phyloP scores from a whole-genome alignment of 2,888 invertebrate species.

The Drosophila pseudotakahashii region DNA sequence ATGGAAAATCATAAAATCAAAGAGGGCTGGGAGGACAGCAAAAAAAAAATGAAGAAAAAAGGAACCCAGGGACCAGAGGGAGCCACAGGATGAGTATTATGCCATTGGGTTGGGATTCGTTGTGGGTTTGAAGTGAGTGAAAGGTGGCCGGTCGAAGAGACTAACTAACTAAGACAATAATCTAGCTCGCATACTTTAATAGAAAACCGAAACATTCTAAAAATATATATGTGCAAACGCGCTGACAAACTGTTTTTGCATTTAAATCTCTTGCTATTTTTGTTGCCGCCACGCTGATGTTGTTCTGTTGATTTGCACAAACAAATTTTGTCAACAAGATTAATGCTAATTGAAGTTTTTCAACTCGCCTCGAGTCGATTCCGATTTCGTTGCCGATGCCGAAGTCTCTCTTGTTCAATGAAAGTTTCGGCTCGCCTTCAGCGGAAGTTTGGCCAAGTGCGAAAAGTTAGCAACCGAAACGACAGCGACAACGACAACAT shows the following conservation, averaged over 20 bases:
- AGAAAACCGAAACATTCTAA: slow-evolving; percentile 17
- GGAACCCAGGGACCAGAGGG: slow-evolving; percentile 1
- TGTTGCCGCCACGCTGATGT: slow-evolving; percentile 22
- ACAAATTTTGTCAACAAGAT: slow-evolving; percentile 58
- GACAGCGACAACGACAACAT: slow-evolving; percentile 50
- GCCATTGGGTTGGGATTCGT: not conserved
- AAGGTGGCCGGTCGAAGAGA: no score
- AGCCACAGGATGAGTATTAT: not conserved
- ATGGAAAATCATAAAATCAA: slow-evolving; percentile 46
- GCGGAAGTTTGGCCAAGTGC: slow-evolving; percentile 59
- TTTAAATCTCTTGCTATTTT: slow-evolving; percentile 21
- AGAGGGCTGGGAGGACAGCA: slow-evolving; percentile 11
- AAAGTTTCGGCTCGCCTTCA: slow-evolving; percentile 43
- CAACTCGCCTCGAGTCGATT: slow-evolving; percentile 35
- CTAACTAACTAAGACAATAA: slow-evolving; percentile 18
- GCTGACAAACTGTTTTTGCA: slow-evolving; percentile 18
- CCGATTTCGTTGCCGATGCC: slow-evolving; percentile 7
- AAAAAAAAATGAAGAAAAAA: not conserved
- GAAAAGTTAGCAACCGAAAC: slow-evolving; percentile 58
- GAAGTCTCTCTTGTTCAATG: slow-evolving; percentile 54
- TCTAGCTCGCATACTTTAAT: slow-evolving; percentile 28
- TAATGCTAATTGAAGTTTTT: slow-evolving; percentile 69
- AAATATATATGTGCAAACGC: slow-evolving; percentile 17
- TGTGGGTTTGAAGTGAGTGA: slow-evolving; percentile 12
- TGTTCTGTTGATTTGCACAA: slow-evolving; percentile 56